Percentiles rank a stretch among this genome's conserved stretches.
Evolutionary conservation across 2,797 vertebrate species (phyloP).

Genomic region (Siniperca obscura): DNA sequence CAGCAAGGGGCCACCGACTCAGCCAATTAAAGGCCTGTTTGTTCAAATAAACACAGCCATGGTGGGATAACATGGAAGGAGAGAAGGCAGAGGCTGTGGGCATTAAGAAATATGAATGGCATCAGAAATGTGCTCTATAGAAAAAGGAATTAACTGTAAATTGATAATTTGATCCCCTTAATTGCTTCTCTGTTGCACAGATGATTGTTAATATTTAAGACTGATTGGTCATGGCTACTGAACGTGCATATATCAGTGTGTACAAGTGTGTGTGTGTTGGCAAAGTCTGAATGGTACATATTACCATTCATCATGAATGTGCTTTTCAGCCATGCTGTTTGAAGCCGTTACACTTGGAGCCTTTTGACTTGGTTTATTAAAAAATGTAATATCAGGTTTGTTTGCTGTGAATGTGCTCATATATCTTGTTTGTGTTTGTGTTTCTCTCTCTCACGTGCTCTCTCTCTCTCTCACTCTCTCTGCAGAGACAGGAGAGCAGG

Average conservation of each 20-base stretch:
- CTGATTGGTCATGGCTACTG: slow-evolving; percentile 36
- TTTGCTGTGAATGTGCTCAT: slow-evolving; percentile 12
- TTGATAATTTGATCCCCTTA: slow-evolving; percentile 44
- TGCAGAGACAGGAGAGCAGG: slow-evolving; percentile 89
- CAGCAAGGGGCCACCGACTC: slow-evolving; percentile 9
- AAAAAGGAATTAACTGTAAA: slow-evolving; percentile 45
- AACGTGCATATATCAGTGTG: not conserved
- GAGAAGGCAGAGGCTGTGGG: slow-evolving; percentile 9
- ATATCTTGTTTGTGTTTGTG: not conserved
- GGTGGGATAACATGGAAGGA: slow-evolving; percentile 10
- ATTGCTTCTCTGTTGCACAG: slow-evolving; percentile 38
- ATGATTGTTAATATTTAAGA: slow-evolving; percentile 47
- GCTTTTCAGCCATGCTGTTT: slow-evolving; percentile 30
- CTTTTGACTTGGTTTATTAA: slow-evolving; percentile 20
- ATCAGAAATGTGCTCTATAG: slow-evolving; percentile 4
- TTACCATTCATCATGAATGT: slow-evolving; percentile 28
- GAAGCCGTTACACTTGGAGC: not conserved
- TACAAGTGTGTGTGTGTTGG: slow-evolving; percentile 25
- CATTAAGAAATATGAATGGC: slow-evolving; percentile 21
- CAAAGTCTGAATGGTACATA: slow-evolving; percentile 13
- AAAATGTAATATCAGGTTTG: not conserved
- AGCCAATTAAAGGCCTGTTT: slow-evolving; percentile 50
- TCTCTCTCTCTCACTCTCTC: not conserved
- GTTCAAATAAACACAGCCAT: slow-evolving; percentile 41
- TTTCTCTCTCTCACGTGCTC: not conserved